Percentiles rank a stretch among this genome's conserved stretches.
Evolutionary conservation across 2,888 invertebrate genomes (phyloP).

Genomic region (Drosophila engyochracea): DNA sequence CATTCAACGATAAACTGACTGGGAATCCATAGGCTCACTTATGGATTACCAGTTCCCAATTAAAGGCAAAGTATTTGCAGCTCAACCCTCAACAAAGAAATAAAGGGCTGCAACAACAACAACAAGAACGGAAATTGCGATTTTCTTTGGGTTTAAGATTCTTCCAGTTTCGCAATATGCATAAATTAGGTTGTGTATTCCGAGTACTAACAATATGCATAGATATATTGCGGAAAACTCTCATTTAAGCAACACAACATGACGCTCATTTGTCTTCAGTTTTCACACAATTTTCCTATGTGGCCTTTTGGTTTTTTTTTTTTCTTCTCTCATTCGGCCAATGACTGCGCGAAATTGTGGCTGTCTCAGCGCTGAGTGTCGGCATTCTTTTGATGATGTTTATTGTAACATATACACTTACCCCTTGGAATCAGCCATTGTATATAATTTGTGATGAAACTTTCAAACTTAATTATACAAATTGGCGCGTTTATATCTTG

Average conservation of each 20-base stretch:
- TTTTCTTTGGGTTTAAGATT: constrained; percentile 47
- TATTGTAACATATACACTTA: constrained; percentile 70
- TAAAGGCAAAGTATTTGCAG: constrained; percentile 7
- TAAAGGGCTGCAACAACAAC: constrained; percentile 45
- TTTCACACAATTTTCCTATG: constrained; percentile 55
- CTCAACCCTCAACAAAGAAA: constrained; percentile 45
- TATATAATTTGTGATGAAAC: constrained; percentile 60
- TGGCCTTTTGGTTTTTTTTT: constrained; percentile 62
- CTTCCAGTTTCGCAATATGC: constrained; percentile 59
- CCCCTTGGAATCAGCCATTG: constrained; percentile 85
- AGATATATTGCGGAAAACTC: background rate
- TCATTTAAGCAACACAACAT: background rate
- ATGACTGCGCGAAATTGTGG: constrained; percentile 83
- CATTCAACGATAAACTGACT: constrained; percentile 1
- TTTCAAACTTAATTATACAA: constrained; percentile 68
- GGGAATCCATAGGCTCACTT: constrained; percentile 21
- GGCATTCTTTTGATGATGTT: constrained; percentile 59
- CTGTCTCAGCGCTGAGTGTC: constrained; percentile 64
- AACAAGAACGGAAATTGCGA: constrained; percentile 62
- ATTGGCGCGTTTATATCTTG: constrained; percentile 37
- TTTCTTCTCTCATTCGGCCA: constrained; percentile 52
- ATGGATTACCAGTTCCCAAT: background rate
- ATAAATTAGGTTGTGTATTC: constrained; percentile 1
- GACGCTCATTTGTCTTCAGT: constrained; percentile 12
- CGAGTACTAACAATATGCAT: background rate